Conservation (phyloP, 2,113 vertebrate species). For the Rutilus rutilus region DNA sequence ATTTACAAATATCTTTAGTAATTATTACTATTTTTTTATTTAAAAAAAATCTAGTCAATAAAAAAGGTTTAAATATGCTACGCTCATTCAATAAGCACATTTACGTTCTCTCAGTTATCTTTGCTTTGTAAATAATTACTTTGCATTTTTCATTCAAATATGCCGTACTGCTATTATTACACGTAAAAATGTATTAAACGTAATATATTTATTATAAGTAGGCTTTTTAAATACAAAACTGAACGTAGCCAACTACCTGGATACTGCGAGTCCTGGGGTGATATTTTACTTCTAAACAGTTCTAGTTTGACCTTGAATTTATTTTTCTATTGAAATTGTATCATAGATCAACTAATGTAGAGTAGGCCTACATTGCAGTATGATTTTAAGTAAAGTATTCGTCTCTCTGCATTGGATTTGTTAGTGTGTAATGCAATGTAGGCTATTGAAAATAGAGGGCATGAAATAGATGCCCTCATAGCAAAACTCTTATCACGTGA, state of each 20-base stretch:
- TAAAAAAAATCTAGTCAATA: too few relatives aligned
- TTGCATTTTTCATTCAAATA: neutral
- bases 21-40: neutral
- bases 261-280: neutral
- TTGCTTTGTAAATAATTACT: neutral
- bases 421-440: conserved; percentile 7
- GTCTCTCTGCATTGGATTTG: neutral
- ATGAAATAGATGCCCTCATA: neutral
- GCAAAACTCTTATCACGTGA: conserved; percentile 21
- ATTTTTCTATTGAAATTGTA: neutral
- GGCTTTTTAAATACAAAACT: neutral
- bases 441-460: conserved; percentile 6
- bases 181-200: too few relatives aligned
- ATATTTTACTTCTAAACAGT: neutral
- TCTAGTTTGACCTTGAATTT: conserved; percentile 19
- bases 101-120: neutral
- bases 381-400: neutral
- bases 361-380: neutral
- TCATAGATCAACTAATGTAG: neutral
- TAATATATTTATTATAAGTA: too few relatives aligned
- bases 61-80: too few relatives aligned
- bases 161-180: too few relatives aligned
- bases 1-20: neutral
- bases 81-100: neutral
- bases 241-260: neutral